A percentile compares a stretch with the other conserved stretches of the same genome.
phyloP scores from a whole-genome alignment of 92 coral and sea anemone genomes.

The Heteractis magnifica region DNA sequence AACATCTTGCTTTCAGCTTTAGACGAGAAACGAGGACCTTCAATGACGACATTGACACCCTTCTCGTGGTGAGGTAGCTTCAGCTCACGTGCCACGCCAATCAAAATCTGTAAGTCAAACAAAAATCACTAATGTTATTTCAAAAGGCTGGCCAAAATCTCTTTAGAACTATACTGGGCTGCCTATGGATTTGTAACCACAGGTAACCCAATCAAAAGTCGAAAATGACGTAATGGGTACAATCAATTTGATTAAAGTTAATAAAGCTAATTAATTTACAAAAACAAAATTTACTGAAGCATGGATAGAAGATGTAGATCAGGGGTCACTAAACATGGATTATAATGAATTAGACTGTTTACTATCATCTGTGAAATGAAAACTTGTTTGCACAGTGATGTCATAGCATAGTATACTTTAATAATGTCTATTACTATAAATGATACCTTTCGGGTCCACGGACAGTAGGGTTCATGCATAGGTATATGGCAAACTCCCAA shows the following conservation, averaged over 20 bases:
- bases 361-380: no score
- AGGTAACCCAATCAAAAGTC: not conserved
- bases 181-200: not conserved
- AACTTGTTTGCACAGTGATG: no score
- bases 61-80: constrained; percentile 58
- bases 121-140: not conserved
- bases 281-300: no score
- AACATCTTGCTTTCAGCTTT: constrained; percentile 98
- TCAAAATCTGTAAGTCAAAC: constrained; percentile 57
- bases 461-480: constrained; percentile 94
- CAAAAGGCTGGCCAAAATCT: not conserved
- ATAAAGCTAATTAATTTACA: no score
- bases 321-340: no score
- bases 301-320: no score
- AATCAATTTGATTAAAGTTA: no score
- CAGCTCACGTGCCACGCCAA: constrained; percentile 70
- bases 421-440: not conserved
- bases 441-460: constrained; percentile 69
- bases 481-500: constrained; percentile 91
- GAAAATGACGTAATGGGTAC: no score
- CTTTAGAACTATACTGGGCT: not conserved
- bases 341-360: no score
- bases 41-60: constrained; percentile 83
- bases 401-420: no score
- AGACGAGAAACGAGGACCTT: constrained; percentile 97